Percentiles rank a stretch among this genome's conserved stretches.
phyloP scores from a whole-genome alignment of 1,140 invertebrate genomes.

The Oryzaephilus surinamensis region DNA sequence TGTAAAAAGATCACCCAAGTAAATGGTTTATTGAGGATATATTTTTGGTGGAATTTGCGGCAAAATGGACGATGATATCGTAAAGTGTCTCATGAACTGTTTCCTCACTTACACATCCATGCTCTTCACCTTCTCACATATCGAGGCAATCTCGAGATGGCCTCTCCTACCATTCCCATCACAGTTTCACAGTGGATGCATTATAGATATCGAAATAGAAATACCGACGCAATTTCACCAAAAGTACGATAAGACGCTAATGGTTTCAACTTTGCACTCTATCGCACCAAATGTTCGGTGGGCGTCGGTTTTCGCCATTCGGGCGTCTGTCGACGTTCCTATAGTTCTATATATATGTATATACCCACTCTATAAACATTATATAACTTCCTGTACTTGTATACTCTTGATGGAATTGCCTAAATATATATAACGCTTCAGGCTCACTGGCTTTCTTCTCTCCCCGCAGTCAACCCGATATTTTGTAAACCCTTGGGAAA shows the following conservation, averaged over 20 bases:
- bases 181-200: too few species aligned
- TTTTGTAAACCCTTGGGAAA: conserved; percentile 30
- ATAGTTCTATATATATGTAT: too few species aligned
- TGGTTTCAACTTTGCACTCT: conserved; percentile 38
- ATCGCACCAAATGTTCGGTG: conserved; percentile 20
- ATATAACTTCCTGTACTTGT: background rate
- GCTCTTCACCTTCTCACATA: conserved; percentile 28
- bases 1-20: too few species aligned
- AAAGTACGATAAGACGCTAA: conserved; percentile 37
- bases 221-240: conserved; percentile 33
- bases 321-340: conserved; percentile 16
- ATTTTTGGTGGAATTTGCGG: too few species aligned
- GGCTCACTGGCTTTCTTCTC: too few species aligned
- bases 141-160: conserved; percentile 32
- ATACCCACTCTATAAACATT: too few species aligned
- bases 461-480: conserved; percentile 17
- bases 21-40: too few species aligned
- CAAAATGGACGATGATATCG: conserved; percentile 26
- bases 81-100: conserved; percentile 18
- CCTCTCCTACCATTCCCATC: too few species aligned
- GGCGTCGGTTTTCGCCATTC: conserved; percentile 18
- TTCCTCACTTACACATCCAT: too few species aligned
- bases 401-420: conserved; percentile 11
- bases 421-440: too few species aligned
- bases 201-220: conserved; percentile 35